Percentiles rank a stretch among this genome's conserved stretches.
phyloP scores from a whole-genome alignment of 35 echinoderm and acorn worm species.

The Apostichopus parvimensis region DNA sequence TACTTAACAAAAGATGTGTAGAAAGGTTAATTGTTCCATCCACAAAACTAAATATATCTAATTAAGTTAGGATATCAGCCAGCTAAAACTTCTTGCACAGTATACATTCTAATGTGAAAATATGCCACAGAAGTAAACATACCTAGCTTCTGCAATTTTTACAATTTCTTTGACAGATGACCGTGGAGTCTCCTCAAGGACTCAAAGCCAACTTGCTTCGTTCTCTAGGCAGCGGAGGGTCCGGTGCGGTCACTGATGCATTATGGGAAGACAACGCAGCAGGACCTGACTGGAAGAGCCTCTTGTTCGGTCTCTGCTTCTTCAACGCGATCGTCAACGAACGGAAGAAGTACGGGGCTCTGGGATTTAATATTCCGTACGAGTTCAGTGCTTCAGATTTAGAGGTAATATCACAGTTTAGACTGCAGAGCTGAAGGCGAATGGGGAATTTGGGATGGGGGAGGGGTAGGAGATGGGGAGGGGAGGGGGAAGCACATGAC shows the following conservation, averaged over 20 bases:
- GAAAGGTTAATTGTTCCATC: no score
- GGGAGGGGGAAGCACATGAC: no score
- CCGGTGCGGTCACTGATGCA: slow-evolving; percentile 77
- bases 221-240: slow-evolving; percentile 67
- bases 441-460: no score
- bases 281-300: slow-evolving; percentile 83
- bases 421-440: no score
- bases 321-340: slow-evolving; percentile 98
- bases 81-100: no score
- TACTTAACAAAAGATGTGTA: no score
- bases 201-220: slow-evolving; percentile 90
- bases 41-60: no score
- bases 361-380: slow-evolving; percentile 96
- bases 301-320: slow-evolving; percentile 96
- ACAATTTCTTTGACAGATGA: slow-evolving; percentile 64
- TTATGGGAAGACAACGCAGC: slow-evolving; percentile 79
- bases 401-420: slow-evolving; percentile 52
- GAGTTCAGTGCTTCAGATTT: slow-evolving; percentile 96
- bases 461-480: no score
- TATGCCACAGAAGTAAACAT: no score
- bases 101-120: no score
- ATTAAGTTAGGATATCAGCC: no score
- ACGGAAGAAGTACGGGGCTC: slow-evolving; percentile 92
- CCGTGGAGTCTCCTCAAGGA: slow-evolving; percentile 93
- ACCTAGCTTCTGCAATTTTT: no score